phyloP scores from a whole-genome alignment of 2,113 vertebrate species.

The Anguilla rostrata region DNA sequence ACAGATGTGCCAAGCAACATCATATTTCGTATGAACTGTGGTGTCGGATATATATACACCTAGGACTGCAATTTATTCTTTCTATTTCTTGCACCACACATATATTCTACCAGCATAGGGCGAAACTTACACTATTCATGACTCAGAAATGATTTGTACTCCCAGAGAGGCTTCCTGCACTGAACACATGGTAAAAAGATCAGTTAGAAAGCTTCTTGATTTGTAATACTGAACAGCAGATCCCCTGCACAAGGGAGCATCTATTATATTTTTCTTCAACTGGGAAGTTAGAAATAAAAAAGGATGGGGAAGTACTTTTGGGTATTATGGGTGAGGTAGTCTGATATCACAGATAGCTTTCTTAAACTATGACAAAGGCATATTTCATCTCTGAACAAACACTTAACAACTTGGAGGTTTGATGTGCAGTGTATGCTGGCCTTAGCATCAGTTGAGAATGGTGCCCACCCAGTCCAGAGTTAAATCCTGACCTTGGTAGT shows the following conservation, averaged over 20 bases:
- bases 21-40: conserved; percentile 54
- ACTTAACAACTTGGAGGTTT: conserved; percentile 50
- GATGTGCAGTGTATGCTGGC: conserved; percentile 46
- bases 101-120: conserved; percentile 43
- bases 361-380: not conserved
- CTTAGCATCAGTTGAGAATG: conserved; percentile 45
- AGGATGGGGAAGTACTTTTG: not conserved
- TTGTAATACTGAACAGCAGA: conserved; percentile 46
- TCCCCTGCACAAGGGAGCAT: conserved; percentile 11
- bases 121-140: conserved; percentile 49
- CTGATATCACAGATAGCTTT: not conserved
- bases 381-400: conserved; percentile 33
- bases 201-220: conserved; percentile 38
- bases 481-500: not conserved
- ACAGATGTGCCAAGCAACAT: conserved; percentile 54
- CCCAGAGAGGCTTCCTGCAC: conserved; percentile 46
- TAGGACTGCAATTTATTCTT: conserved; percentile 57
- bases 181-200: conserved; percentile 44
- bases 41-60: conserved; percentile 58
- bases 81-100: conserved; percentile 38
- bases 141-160: conserved; percentile 59
- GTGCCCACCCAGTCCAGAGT: not conserved
- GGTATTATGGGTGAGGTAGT: not conserved
- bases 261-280: not conserved
- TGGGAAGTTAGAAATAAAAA: conserved; percentile 38